These are phyloP conservation scores for Heterohyrax brucei DNA, from an alignment of 2,797 vertebrate species.

Conservation along the genomic window DNA sequence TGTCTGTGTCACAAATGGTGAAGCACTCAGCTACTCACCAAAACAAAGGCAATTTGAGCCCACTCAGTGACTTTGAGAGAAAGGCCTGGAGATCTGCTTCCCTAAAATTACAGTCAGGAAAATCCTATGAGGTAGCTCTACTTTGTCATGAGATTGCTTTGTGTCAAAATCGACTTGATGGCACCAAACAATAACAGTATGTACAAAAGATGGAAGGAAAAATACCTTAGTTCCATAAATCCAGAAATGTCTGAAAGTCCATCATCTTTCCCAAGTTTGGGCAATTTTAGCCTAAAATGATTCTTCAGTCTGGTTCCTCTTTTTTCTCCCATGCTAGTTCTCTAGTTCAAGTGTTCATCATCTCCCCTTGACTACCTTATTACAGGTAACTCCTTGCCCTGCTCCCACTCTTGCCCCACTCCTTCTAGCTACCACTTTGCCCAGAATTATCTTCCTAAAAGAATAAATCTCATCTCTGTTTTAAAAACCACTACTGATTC, in stretches of 20 bases:
- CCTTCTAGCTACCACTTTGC: background rate
- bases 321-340: background rate
- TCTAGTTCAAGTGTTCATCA: background rate
- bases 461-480: slow-evolving; percentile 10
- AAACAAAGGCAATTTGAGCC: background rate
- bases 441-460: slow-evolving; percentile 42
- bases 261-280: background rate
- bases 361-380: slow-evolving; percentile 8
- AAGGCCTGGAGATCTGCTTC: background rate
- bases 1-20: background rate
- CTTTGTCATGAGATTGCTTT: background rate
- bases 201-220: slow-evolving; percentile 28
- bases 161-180: background rate
- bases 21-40: background rate
- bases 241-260: slow-evolving; percentile 1
- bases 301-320: background rate
- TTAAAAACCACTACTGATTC: background rate
- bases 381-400: background rate
- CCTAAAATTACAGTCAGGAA: background rate
- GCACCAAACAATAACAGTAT: background rate
- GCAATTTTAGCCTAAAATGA: slow-evolving; percentile 19
- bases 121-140: background rate
- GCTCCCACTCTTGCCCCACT: background rate
- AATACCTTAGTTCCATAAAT: slow-evolving; percentile 1
- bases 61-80: background rate